Evolutionary conservation across 2,888 invertebrate genomes (phyloP).

Genomic region (Noctua pronuba): DNA sequence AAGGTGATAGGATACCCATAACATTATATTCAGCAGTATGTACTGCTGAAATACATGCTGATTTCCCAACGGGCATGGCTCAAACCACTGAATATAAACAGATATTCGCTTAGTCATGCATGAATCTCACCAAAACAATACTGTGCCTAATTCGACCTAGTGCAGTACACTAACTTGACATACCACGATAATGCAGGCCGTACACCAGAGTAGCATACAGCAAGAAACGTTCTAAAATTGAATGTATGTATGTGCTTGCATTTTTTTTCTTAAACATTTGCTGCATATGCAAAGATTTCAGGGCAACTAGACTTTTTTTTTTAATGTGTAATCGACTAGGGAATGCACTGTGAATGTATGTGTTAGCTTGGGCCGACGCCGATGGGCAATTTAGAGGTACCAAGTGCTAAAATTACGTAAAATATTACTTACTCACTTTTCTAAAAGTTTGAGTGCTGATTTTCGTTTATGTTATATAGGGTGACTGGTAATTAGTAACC

Average conservation of each 20-base stretch:
- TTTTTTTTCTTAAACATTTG: too few relatives aligned
- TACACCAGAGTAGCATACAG: background rate
- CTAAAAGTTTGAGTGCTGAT: background rate
- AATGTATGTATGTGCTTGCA: too few relatives aligned
- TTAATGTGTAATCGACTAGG: too few relatives aligned
- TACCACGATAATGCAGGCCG: background rate
- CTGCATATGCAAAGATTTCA: too few relatives aligned
- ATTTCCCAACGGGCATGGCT: constrained; percentile 29
- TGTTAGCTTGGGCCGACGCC: too few relatives aligned
- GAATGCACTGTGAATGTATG: too few relatives aligned
- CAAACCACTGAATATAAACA: constrained; percentile 39
- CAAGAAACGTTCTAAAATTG: background rate
- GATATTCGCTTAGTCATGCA: constrained; percentile 33
- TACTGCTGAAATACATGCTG: constrained; percentile 21
- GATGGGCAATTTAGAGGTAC: background rate
- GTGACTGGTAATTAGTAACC: too few relatives aligned
- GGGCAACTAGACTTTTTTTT: too few relatives aligned
- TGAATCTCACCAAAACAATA: constrained; percentile 33
- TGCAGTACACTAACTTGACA: background rate
- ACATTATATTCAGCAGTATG: background rate
- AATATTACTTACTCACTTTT: background rate
- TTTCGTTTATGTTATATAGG: too few relatives aligned
- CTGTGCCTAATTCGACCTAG: constrained; percentile 22
- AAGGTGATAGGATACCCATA: background rate
- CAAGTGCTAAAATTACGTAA: background rate